Evolutionary conservation across 2,888 invertebrate species (phyloP), one percentile per base, ranked within the genome.

Genomic region (Brachylomia viminalis): DNA sequence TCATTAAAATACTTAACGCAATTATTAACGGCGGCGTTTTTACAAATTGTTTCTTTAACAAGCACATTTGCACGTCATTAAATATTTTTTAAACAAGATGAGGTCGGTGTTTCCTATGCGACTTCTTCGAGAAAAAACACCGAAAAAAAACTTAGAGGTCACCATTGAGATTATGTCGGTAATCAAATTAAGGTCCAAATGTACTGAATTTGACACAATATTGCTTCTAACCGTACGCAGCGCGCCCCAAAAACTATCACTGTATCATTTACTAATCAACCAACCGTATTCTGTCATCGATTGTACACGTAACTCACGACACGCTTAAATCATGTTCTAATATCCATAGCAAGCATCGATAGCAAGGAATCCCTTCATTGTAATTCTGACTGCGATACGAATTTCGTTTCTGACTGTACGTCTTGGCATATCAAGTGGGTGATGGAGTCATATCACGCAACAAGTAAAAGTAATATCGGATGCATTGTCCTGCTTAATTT

Each of bases 401-500:
- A 92, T 93, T 94, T 93, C 93, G 92, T 89, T 92, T 91, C 82
- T 84, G 84, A 69, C 59, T 72, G 69, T 72, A 83, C 80, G 75
- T 27, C 23, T n/a, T 65, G 47, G 91, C 90, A 92, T 91, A 84
- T 75, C 86, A 90, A 91, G 75, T 6, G 23, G 33, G 33, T 13
- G 88, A 88, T 92, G 94, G 87, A 93, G 91, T 94, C 93, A 93
- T 87, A 85, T 73, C 91, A 93, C 93, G 94, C 80, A 88, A 88
- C 38, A 77, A 88, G 89, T 89, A 89, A 89, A 89, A 88, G 89
- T 88, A 82, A 82, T 82, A 70, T 85, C 80, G 76, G 71, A 74
- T 83, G 86, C 87, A 88, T 87, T 88, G 88, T 86, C 70, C 75
- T 61, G 75, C 20, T 56, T 61, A 82, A 72, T 77, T 68, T 84